phyloP scores from a whole-genome alignment of 2,797 vertebrate species.

The Falco peregrinus region DNA sequence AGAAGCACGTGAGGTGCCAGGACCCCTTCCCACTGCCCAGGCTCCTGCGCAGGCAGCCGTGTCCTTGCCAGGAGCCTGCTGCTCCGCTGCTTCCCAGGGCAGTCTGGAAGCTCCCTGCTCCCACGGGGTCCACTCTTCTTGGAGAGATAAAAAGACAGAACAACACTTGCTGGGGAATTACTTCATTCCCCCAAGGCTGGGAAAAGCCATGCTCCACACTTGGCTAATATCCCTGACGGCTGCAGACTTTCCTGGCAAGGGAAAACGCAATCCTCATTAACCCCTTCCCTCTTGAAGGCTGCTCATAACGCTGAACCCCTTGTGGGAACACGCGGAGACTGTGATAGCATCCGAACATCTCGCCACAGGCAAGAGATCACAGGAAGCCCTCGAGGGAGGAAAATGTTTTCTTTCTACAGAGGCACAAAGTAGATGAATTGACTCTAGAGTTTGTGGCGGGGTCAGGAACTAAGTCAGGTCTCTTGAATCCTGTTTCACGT shows the following conservation, averaged over 20 bases:
- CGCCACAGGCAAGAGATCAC: not conserved
- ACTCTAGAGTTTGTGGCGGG: not conserved
- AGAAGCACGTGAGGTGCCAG: not conserved
- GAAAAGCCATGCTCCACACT: constrained; percentile 28
- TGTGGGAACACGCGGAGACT: not conserved
- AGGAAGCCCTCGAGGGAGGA: not conserved
- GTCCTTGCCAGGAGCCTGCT: not conserved
- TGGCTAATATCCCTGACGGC: not conserved
- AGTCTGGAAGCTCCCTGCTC: constrained; percentile 2
- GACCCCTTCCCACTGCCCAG: not conserved
- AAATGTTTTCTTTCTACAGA: not conserved
- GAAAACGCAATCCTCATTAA: not conserved
- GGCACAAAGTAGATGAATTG: not conserved
- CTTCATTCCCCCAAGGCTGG: constrained; percentile 52
- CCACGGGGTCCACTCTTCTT: not conserved
- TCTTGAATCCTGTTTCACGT: not conserved
- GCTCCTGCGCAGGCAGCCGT: not conserved
- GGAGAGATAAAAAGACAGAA: constrained; percentile 46
- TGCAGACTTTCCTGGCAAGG: constrained; percentile 42
- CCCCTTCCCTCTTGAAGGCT: not conserved
- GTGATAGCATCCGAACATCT: not conserved
- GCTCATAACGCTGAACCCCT: not conserved
- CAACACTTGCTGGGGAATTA: constrained; percentile 53
- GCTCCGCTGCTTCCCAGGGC: not conserved
- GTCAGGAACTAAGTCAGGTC: not conserved